Conservation (phyloP, 2,113 vertebrate species). For the Psittacula cyanocephala region DNA sequence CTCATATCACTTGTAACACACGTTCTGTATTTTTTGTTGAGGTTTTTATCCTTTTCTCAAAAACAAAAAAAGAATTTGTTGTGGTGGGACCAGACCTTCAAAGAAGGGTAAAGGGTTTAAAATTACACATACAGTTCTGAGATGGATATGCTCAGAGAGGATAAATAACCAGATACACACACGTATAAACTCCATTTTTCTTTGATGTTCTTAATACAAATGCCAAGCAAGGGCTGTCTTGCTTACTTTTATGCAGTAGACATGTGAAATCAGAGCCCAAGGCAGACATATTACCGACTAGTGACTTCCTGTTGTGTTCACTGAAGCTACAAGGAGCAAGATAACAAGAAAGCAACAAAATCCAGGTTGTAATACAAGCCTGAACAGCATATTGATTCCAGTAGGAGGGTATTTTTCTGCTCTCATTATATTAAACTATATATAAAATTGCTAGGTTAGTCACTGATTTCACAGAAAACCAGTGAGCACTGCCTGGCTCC, state of each 20-base stretch:
- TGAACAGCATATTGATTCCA: not conserved
- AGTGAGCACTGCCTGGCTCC: not conserved
- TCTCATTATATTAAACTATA: not conserved
- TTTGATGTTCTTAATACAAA: not conserved
- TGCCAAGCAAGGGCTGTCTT: not conserved
- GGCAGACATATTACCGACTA: not conserved
- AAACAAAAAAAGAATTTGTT: not conserved
- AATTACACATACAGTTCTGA: not conserved
- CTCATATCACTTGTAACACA: not conserved
- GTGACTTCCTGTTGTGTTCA: not conserved
- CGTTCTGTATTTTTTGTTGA: not conserved
- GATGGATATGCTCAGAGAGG: not conserved
- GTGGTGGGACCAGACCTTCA: not conserved
- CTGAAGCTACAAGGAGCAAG: not conserved
- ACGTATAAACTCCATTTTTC: not conserved
- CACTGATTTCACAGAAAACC: not conserved
- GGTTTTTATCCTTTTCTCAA: not conserved
- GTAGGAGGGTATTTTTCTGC: not conserved
- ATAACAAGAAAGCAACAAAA: conserved; percentile 22
- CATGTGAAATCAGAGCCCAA: not conserved
- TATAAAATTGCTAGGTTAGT: not conserved
- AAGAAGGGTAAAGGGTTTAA: not conserved
- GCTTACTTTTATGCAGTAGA: not conserved
- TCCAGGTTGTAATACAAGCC: conserved; percentile 12
- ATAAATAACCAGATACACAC: not conserved